Base-by-base conservation (phyloP, 1,140 invertebrate species). In the Drosophila ficusphila region DNA sequence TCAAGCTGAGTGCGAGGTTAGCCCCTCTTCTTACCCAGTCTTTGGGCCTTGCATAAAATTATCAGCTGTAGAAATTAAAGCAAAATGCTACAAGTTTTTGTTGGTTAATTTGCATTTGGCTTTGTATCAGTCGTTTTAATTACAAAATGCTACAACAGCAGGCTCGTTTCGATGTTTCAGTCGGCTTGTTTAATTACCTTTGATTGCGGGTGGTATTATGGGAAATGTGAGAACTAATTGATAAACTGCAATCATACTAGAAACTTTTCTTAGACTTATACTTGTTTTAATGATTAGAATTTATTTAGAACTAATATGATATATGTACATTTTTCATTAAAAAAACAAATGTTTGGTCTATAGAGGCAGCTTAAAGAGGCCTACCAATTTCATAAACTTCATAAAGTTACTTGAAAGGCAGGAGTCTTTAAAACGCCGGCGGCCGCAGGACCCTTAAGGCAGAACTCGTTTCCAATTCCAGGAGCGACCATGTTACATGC, bases 51-150 rank as follows among this genome's bases (percentile, higher is more conserved):
- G 78, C 67, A 67, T 76, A 64, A 75, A 79, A 72, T 81, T 81
- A 79, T 65, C 39, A 42, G 49, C 42, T 44, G 64, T 51, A 76
- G 60, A 61, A 76, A 76, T 69, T 76, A 70, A 41, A 62, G 65
- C 53, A 69, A 76, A 76, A 76, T 76, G 72, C 49, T 76, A 76
- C 74, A 76, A 76, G 64, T 69, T 67, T 76, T 61, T 76, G 69
- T 54, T 62, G 67, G 67, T 61, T 31, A 74, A 68, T 60, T 76
- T 68, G 62, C 62, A 76, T 75, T 48, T 73, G 70, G 56, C 64
- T 73, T 64, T 73, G 69, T 73, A 64, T 62, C 47, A 72, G 69
- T 62, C 69, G 41, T 48, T 73, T 73, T 73, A 73, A 73, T 73
- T 73, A 48, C 69, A 68, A 65, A 65, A 33, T 56, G 49, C 49